Percentiles rank a stretch among this genome's conserved stretches.
Conservation (phyloP, 2,888 invertebrate genomes). For the Tinea pellionella region DNA sequence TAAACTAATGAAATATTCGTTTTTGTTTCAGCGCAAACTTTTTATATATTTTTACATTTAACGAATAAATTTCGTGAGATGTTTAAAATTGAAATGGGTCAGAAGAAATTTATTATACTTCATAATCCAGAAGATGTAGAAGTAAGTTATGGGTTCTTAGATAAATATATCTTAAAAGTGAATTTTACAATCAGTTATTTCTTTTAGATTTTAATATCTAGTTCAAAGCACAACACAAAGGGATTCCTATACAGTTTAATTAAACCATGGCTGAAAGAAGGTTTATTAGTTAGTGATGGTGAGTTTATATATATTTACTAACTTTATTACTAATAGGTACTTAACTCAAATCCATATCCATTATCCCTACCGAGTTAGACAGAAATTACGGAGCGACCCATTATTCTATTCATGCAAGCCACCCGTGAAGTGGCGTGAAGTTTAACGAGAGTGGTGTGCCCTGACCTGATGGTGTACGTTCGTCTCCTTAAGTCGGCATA, state of each 20-base stretch:
- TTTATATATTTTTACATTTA: not conserved
- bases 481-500: too few relatives aligned
- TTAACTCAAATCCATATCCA: too few relatives aligned
- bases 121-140: slow-evolving; percentile 10
- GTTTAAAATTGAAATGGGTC: slow-evolving; percentile 12
- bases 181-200: too few relatives aligned
- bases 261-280: slow-evolving; percentile 64
- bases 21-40: slow-evolving; percentile 6
- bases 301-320: too few relatives aligned
- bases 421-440: too few relatives aligned
- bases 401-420: too few relatives aligned
- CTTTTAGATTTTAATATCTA: slow-evolving; percentile 55
- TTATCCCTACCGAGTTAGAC: too few relatives aligned
- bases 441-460: too few relatives aligned
- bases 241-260: slow-evolving; percentile 54
- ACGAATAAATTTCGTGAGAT: not conserved
- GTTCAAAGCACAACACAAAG: slow-evolving; percentile 59
- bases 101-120: slow-evolving; percentile 3
- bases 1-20: not conserved
- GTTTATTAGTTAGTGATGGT: slow-evolving; percentile 58
- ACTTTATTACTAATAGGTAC: too few relatives aligned
- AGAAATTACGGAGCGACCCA: too few relatives aligned
- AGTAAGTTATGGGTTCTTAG: not conserved
- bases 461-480: too few relatives aligned
- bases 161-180: too few relatives aligned